Conservation (phyloP, 1,140 invertebrate genomes). For the Capitella teleta region DNA sequence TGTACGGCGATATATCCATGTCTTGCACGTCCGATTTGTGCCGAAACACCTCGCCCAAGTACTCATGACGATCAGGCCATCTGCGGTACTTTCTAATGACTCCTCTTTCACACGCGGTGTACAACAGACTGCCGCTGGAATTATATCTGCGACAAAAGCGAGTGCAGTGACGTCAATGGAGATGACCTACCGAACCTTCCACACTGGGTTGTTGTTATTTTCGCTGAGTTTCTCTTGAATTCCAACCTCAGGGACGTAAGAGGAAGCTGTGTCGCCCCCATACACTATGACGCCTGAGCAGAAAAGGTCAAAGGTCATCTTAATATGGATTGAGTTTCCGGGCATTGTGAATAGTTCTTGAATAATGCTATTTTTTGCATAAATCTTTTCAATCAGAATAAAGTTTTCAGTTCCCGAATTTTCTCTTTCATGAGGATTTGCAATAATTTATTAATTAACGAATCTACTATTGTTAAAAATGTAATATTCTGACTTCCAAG, state of each 20-base stretch:
- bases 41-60: slow-evolving; percentile 44
- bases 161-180: no score
- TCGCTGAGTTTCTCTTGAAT: slow-evolving; percentile 43
- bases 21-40: slow-evolving; percentile 48
- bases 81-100: slow-evolving; percentile 42
- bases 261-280: slow-evolving; percentile 44
- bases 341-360: no score
- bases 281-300: slow-evolving; percentile 42
- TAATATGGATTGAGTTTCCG: no score
- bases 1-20: slow-evolving; percentile 47
- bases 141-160: slow-evolving; percentile 36
- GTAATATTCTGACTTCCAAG: no score
- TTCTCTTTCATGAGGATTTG: no score
- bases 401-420: no score
- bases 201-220: slow-evolving; percentile 41
- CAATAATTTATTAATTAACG: no score
- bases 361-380: no score
- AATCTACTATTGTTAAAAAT: no score
- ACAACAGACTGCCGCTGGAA: slow-evolving; percentile 45
- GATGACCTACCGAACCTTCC: slow-evolving; percentile 43
- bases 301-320: no score
- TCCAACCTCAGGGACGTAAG: slow-evolving; percentile 44
- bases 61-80: slow-evolving; percentile 45
- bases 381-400: no score
- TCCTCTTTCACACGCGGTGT: slow-evolving; percentile 45